Percentiles rank a stretch among this genome's conserved stretches.
phyloP scores from a whole-genome alignment of 2,113 vertebrate genomes.

The Triplophysa dalaica region DNA sequence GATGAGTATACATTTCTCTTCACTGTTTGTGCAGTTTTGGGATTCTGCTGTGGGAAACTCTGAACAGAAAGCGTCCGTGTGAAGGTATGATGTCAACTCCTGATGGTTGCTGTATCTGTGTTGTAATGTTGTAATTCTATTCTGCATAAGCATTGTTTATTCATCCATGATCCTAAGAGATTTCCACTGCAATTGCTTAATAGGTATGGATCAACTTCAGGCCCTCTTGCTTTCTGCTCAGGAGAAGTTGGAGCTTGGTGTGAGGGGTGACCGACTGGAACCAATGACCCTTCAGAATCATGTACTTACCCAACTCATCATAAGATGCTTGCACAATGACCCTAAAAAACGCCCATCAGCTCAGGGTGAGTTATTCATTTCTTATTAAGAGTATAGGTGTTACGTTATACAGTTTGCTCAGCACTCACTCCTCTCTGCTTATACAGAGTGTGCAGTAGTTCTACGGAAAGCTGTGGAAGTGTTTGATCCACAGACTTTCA shows the following conservation, averaged over 20 bases:
- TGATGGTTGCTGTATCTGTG: background rate
- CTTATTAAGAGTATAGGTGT: background rate
- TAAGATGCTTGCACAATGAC: constrained; percentile 50
- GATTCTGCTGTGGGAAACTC: constrained; percentile 54
- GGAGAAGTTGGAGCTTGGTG: constrained; percentile 5
- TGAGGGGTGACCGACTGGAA: constrained; percentile 24
- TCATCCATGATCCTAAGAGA: background rate
- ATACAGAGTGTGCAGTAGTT: constrained; percentile 54
- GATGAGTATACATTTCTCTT: background rate
- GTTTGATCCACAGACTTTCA: constrained; percentile 28
- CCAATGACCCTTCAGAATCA: constrained; percentile 22
- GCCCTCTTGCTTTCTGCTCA: constrained; percentile 15
- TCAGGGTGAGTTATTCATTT: constrained; percentile 37
- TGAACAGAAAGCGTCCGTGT: constrained; percentile 48
- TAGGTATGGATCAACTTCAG: constrained; percentile 48
- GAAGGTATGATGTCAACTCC: constrained; percentile 43
- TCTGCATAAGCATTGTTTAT: background rate
- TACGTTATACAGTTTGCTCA: background rate
- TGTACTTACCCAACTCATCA: constrained; percentile 51
- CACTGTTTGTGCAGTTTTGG: constrained; percentile 48
- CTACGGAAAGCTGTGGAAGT: constrained; percentile 47
- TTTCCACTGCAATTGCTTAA: background rate
- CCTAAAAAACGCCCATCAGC: constrained; percentile 49
- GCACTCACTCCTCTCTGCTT: background rate
- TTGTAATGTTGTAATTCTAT: background rate